Evolutionary conservation across 2,113 vertebrate genomes (phyloP).

Genomic region (Tricholaema leucomelas): DNA sequence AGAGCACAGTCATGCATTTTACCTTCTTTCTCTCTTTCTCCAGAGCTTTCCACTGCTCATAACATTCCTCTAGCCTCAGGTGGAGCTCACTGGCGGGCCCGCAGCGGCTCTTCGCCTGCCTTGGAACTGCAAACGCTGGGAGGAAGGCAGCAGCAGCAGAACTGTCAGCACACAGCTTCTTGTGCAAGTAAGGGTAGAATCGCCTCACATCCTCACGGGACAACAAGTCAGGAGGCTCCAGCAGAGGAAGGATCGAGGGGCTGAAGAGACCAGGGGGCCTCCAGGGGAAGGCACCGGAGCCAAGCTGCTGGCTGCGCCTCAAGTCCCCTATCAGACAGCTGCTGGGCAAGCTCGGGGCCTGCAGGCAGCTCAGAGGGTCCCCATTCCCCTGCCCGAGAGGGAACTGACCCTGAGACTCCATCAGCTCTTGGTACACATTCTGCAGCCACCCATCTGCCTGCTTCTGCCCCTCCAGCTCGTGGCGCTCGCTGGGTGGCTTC

Average conservation of each 20-base stretch:
- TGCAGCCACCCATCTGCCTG: slow-evolving; percentile 60
- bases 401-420: slow-evolving; percentile 69
- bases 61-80: slow-evolving; percentile 78
- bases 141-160: slow-evolving; percentile 66
- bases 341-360: slow-evolving; percentile 59
- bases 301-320: slow-evolving; percentile 59
- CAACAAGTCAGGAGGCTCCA: slow-evolving; percentile 70
- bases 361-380: slow-evolving; percentile 58
- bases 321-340: slow-evolving; percentile 64
- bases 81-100: slow-evolving; percentile 77
- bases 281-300: slow-evolving; percentile 56
- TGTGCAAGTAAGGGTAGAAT: slow-evolving; percentile 68
- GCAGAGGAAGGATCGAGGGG: slow-evolving; percentile 63
- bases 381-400: slow-evolving; percentile 61
- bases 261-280: slow-evolving; percentile 52
- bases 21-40: slow-evolving; percentile 86
- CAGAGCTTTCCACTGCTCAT: slow-evolving; percentile 81
- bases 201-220: slow-evolving; percentile 66
- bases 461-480: slow-evolving; percentile 69
- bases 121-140: slow-evolving; percentile 71
- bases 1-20: neutral
- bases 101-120: slow-evolving; percentile 69
- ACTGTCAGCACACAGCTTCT: slow-evolving; percentile 65
- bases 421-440: slow-evolving; percentile 65
- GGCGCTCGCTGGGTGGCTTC: slow-evolving; percentile 63